phyloP scores from a whole-genome alignment of 1,140 invertebrate genomes.

The Arctopsyche grandis region DNA sequence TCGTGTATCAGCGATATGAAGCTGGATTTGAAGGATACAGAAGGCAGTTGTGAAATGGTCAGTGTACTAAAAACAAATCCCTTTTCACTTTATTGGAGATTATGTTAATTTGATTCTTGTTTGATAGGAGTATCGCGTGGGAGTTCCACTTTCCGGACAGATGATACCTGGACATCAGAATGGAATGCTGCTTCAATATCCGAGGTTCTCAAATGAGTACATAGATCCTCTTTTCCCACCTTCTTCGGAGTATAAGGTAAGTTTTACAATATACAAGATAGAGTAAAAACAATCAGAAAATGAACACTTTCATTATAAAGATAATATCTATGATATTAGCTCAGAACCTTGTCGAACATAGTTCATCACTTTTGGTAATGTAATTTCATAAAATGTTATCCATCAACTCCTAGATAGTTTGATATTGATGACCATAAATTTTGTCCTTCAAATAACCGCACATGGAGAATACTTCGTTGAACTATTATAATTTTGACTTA shows the following conservation, averaged over 20 bases:
- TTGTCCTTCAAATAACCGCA: too few species aligned
- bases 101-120: not conserved
- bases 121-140: slow-evolving; percentile 48
- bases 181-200: slow-evolving; percentile 66
- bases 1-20: slow-evolving; percentile 93
- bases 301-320: not conserved
- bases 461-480: too few species aligned
- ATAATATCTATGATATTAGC: too few species aligned
- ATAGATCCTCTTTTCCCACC: slow-evolving; percentile 83
- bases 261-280: not conserved
- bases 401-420: too few species aligned
- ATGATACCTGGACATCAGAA: slow-evolving; percentile 73
- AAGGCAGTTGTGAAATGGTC: slow-evolving; percentile 73
- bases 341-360: too few species aligned
- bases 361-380: not conserved
- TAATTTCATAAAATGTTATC: not conserved
- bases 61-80: slow-evolving; percentile 1
- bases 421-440: too few species aligned
- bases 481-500: too few species aligned
- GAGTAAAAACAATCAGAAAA: too few species aligned
- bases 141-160: slow-evolving; percentile 76
- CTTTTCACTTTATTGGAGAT: not conserved
- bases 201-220: slow-evolving; percentile 89
- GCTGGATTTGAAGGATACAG: slow-evolving; percentile 80
- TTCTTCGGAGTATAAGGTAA: slow-evolving; percentile 50